Evolutionary conservation across 2,113 vertebrate genomes (phyloP), one percentile per base, ranked within the genome.

Genomic region (Enhydra lutris): DNA sequence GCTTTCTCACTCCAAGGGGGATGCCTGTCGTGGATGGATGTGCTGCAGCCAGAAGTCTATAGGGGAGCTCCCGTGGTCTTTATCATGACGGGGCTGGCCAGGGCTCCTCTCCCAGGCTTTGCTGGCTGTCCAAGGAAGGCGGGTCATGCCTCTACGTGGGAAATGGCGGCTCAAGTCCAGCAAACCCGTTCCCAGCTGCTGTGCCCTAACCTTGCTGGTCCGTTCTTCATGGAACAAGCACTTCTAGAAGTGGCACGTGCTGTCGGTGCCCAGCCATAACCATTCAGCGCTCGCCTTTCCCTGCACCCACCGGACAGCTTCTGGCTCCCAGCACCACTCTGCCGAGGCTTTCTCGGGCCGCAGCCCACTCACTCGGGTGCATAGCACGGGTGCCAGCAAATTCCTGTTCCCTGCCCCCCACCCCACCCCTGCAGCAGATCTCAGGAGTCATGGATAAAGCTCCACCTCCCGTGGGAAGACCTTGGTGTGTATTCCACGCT

Each of bases 1-100:
- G 29, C 63, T 81, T 42, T 39, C 24, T 89, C 61, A 12, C 31
- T 47, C 14, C 2, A 3, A 29, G n/a, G 50, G 34, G 47, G 34
- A 18, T 9, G 10, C 61, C 76, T 52, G 4, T 18, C 1, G 24
- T 11, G 36, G 34, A 55, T 26, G 17, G 52, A 55, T 4, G 17
- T 45, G 3, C 42, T 17, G 4, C 8, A 59, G 39, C 34, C 65
- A 47, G 31, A 42, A 36, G 23, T 55, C 47, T 63, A 0, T 3
- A 3, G 20, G 10, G 76, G 36, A 59, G 59, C 12, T 0, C 5
- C 34, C 1, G 0, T 17, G 45, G 15, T 26, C 20, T 45, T 21
- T 31, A 1, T 23, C 12, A 1, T 17, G 50, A 7, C 13, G 1
- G 29, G 6, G 3, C 10, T 57, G 39, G 21, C 17, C 26, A 36